Evolutionary conservation across 2,888 invertebrate genomes (phyloP), one percentile per base, ranked within the genome.

Genomic region (Hirtodrosophila duncani): DNA sequence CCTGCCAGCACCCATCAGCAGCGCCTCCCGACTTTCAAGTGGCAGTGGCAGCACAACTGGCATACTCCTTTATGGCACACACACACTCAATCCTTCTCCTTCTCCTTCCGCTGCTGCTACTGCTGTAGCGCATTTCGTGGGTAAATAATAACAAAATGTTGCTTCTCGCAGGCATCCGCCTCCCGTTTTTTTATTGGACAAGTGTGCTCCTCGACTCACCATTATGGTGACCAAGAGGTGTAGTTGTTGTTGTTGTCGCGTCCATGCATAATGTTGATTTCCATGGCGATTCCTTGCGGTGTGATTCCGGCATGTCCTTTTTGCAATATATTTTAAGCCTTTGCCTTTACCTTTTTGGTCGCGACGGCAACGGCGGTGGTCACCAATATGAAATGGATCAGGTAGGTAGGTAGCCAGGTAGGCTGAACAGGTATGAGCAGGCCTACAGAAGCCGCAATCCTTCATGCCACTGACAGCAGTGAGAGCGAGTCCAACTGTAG

Each of bases 231-330:
- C 75, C 71, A 71, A 42, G 45, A 5, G 17, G n/a, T 27, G 4
- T 18, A 14, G 13, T 14, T 17, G 4, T n/a, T 5, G 7, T 23
- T 10, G 3, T 21, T 24, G 24, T 9, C n/a, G 2, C 24, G 6
- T 10, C 41, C 30, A 52, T 61, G 81, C 80, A 83, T 82, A 82
- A 83, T 83, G 83, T 79, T 81, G 81, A 83, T 84, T 84, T 83
- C 68, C 63, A 65, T 64, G 60, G 65, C 75, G 82, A 85, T 81
- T 85, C 84, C 84, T 85, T 80, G 82, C 79, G 85, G 85, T 85
- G 84, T 82, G 82, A 84, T 85, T 84, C 82, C 67, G 67, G 64
- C 66, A 55, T 81, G 63, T 75, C 74, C 77, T 74, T 79, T 69
- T 50, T 71, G 48, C 78, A 61, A 77, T 80, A 77, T 77, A 77